phyloP scores from a whole-genome alignment of 2,888 invertebrate species.

The Oxycera nigricornis region DNA sequence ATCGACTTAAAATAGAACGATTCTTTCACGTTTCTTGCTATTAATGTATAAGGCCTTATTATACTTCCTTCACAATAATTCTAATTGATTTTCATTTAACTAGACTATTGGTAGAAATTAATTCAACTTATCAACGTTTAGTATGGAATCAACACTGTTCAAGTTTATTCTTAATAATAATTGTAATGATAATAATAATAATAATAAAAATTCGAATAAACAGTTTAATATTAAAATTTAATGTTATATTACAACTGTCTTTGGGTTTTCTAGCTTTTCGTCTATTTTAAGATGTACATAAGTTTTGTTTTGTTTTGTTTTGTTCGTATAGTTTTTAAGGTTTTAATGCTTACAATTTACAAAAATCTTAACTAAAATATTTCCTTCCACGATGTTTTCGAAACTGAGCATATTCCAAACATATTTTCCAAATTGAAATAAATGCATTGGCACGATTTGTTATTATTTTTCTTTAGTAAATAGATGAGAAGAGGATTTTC shows the following conservation, averaged over 20 bases:
- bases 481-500: too few relatives aligned
- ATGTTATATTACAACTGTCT: conserved; percentile 46
- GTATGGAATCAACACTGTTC: neutral
- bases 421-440: too few relatives aligned
- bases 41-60: conserved; percentile 50
- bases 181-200: conserved; percentile 2
- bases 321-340: conserved; percentile 35
- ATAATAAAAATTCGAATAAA: too few relatives aligned
- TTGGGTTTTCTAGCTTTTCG: conserved; percentile 50
- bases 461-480: too few relatives aligned
- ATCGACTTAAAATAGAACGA: too few relatives aligned
- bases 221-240: neutral
- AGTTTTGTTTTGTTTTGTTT: neutral
- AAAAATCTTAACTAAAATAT: conserved; percentile 36
- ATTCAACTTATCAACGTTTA: conserved; percentile 9
- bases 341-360: conserved; percentile 42
- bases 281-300: conserved; percentile 30
- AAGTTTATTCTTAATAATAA: conserved; percentile 5
- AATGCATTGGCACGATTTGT: too few relatives aligned
- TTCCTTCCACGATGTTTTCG: conserved; percentile 32
- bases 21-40: conserved; percentile 8
- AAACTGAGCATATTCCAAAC: neutral
- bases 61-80: conserved; percentile 42
- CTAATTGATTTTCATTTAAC: conserved; percentile 24
- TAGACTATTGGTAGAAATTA: conserved; percentile 22